A percentile compares a stretch with the other conserved stretches of the same genome.
Evolutionary conservation across 1,140 invertebrate genomes (phyloP).

Genomic region (Zaprionus camerounensis): DNA sequence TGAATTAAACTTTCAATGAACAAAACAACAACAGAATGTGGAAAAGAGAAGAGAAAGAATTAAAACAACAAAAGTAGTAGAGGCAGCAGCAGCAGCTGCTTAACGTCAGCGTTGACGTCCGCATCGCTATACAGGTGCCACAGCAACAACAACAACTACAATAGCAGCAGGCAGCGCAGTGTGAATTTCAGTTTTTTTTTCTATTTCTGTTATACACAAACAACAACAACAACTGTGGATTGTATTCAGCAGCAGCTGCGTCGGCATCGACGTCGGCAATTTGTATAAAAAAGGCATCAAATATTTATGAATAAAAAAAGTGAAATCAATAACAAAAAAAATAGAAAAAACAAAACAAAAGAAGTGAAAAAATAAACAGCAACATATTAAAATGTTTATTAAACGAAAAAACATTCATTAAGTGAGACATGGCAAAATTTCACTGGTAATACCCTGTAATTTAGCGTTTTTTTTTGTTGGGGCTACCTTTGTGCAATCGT

Average conservation of each 20-base stretch:
- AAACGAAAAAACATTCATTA: slow-evolving; percentile 22
- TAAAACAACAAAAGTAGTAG: slow-evolving; percentile 1
- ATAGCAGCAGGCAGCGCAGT: not conserved
- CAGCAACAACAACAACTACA: slow-evolving; percentile 14
- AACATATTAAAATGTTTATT: slow-evolving; percentile 40
- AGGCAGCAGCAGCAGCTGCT: slow-evolving; percentile 26
- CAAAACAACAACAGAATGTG: slow-evolving; percentile 22
- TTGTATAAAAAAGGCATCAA: slow-evolving; percentile 47
- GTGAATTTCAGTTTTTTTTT: slow-evolving; percentile 35
- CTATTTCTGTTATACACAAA: slow-evolving; percentile 54
- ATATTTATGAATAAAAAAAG: slow-evolving; percentile 60
- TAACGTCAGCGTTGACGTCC: slow-evolving; percentile 45
- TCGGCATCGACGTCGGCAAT: slow-evolving; percentile 25
- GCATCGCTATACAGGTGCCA: slow-evolving; percentile 39
- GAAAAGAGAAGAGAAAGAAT: slow-evolving; percentile 11
- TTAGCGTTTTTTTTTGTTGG: slow-evolving; percentile 18
- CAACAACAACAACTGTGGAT: slow-evolving; percentile 18
- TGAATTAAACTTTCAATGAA: slow-evolving; percentile 52
- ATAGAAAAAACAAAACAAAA: slow-evolving; percentile 19
- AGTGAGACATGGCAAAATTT: slow-evolving; percentile 20
- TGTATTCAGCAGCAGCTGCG: slow-evolving; percentile 15
- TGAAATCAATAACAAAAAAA: slow-evolving; percentile 75
- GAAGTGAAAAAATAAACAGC: slow-evolving; percentile 2
- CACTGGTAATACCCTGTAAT: slow-evolving; percentile 5
- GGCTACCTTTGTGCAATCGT: not conserved